Evolutionary conservation across 1,140 invertebrate species (phyloP).

Genomic region (Nymphalis io): DNA sequence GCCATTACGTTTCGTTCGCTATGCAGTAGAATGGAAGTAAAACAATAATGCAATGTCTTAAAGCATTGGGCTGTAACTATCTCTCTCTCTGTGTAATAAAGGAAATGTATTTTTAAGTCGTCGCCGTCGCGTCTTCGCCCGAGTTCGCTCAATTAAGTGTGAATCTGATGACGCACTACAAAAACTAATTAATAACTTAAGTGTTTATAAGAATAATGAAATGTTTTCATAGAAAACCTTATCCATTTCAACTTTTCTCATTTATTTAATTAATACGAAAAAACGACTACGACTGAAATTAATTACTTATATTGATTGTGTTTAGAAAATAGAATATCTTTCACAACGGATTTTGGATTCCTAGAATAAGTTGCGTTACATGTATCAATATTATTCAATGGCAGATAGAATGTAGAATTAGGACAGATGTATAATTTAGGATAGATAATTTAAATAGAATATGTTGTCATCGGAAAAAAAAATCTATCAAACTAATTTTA

Average conservation of each 20-base stretch:
- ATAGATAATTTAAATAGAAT: not conserved
- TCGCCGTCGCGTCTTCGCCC: conserved; percentile 56
- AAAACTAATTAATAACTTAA: conserved; percentile 40
- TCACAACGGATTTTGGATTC: too few species aligned
- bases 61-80: conserved; percentile 49
- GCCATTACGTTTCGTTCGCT: conserved; percentile 26
- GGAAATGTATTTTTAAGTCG: conserved; percentile 66
- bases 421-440: too few species aligned
- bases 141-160: conserved; percentile 57
- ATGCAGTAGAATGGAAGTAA: conserved; percentile 42
- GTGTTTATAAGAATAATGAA: conserved; percentile 30
- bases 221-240: conserved; percentile 15
- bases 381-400: too few species aligned
- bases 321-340: too few species aligned
- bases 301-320: too few species aligned
- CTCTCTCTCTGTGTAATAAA: conserved; percentile 43
- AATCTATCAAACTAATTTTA: too few species aligned
- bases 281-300: too few species aligned
- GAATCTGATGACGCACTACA: conserved; percentile 43
- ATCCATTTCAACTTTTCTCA: not conserved
- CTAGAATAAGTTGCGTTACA: too few species aligned
- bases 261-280: not conserved
- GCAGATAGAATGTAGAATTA: too few species aligned
- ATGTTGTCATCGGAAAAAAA: too few species aligned
- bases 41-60: conserved; percentile 50